Percentiles rank a stretch among this genome's conserved stretches.
Conservation (phyloP, 2,113 vertebrate genomes). For the Passer montanus region DNA sequence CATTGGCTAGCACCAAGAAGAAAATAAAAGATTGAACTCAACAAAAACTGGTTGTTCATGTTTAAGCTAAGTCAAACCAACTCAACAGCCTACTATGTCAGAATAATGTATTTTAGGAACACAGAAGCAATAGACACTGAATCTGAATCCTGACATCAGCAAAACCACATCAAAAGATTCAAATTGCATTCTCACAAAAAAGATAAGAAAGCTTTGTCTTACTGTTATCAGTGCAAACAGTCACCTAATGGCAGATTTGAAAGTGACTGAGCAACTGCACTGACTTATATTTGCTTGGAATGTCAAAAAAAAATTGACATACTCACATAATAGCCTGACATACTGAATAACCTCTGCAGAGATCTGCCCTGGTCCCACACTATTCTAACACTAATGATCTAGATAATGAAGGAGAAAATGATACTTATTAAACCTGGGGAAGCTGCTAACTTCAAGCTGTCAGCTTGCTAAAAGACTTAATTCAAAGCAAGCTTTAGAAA, state of each 20-base stretch:
- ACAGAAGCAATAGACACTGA: neutral
- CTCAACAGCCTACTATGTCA: neutral
- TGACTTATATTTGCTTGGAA: neutral
- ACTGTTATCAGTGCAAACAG: neutral
- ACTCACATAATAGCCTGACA: neutral
- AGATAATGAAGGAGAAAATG: slow-evolving; percentile 4
- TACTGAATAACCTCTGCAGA: neutral
- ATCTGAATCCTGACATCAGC: neutral
- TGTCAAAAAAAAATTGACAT: fast-evolving
- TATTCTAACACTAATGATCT: neutral
- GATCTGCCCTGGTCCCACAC: neutral
- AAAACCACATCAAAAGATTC: neutral
- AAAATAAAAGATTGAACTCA: neutral
- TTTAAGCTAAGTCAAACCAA: neutral
- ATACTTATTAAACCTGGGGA: neutral
- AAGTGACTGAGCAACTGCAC: neutral
- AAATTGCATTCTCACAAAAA: neutral
- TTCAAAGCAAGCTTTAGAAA: slow-evolving; percentile 16
- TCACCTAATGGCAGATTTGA: neutral
- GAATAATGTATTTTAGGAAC: neutral
- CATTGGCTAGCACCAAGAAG: neutral
- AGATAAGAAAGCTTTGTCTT: neutral
- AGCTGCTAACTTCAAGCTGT: neutral
- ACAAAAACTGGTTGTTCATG: neutral
- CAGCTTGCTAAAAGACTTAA: neutral